Evolutionary conservation across 2,113 vertebrate genomes (phyloP), one percentile per base, ranked within the genome.

Genomic region (Ophthalmolycus amberensis): DNA sequence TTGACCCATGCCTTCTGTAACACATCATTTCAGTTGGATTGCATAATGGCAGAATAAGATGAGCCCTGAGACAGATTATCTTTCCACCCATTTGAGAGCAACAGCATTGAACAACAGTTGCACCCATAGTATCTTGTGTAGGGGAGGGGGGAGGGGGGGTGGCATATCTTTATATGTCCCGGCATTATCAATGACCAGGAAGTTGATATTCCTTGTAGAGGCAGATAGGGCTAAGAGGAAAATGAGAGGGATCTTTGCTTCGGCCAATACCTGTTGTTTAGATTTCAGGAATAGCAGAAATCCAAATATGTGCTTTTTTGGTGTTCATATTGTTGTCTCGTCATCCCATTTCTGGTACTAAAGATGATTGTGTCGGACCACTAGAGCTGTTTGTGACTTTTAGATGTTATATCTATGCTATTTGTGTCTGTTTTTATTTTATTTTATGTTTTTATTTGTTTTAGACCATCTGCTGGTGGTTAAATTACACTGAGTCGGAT

Each of bases 331-430:
- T 83, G 37, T 89, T 62, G 80, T 91, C 84, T 88, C 68, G 72
- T 89, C 85, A 89, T 89, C 90, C 86, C 82, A 82, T 92, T 89
- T 93, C 86, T 91, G 90, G 92, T 94, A 91, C 92, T 95, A 90
- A 94, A 94, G 91, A 94, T 92, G 93, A 94, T 95, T 94, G 94
- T 95, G 93, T 94, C 89, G 88, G 93, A 93, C 94, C 93, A 94
- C 94, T 94, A 93, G 90, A 94, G 89, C 90, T 93, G 91, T 94
- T 94, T 85, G 90, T 90, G 86, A 92, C 87, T 93, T 92, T 90
- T 88, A 91, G 85, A 89, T 90, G 83, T 94, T 92, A 83, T 92
- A 91, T 85, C 89, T 91, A 86, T 88, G 89, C 87, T 89, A 85
- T 90, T 90, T 34, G 84, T 88, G 79, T 89, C n/a, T 27, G 54